Percentiles rank a stretch among this genome's conserved stretches.
Conservation (phyloP, 1,140 invertebrate species). For the Bemisia tabaci region DNA sequence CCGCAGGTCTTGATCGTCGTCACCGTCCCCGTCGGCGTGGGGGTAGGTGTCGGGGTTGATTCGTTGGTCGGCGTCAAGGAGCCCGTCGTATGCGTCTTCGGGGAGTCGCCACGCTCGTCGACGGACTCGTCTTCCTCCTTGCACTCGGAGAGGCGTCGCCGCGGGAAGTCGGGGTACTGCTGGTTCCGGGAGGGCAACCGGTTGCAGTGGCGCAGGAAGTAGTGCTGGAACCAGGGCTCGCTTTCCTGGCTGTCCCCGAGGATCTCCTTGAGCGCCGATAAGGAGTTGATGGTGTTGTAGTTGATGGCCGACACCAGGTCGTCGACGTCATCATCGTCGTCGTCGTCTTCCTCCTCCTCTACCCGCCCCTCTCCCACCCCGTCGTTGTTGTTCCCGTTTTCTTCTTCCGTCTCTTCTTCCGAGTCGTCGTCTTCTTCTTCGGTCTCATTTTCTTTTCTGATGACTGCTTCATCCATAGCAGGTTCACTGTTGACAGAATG, state of each 20-base stretch:
- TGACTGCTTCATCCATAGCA: not conserved
- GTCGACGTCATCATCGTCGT: constrained; percentile 42
- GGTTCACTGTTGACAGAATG: not conserved
- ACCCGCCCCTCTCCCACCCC: constrained; percentile 1
- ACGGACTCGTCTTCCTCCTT: constrained; percentile 66
- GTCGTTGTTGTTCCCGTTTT: not conserved
- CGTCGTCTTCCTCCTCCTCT: constrained; percentile 25
- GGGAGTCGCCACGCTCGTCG: constrained; percentile 33
- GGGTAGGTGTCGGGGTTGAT: constrained; percentile 4
- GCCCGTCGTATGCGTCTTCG: not conserved
- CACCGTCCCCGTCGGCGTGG: constrained; percentile 20
- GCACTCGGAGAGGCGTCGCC: constrained; percentile 59
- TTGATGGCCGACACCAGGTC: constrained; percentile 48
- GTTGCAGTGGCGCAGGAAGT: constrained; percentile 55
- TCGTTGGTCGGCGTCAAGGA: not conserved
- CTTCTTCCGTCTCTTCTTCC: not conserved
- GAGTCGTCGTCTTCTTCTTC: not conserved
- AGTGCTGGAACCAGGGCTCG: constrained; percentile 53
- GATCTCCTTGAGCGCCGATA: constrained; percentile 51
- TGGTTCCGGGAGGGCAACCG: constrained; percentile 38
- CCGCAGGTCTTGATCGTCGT: not conserved
- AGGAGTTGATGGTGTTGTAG: constrained; percentile 46
- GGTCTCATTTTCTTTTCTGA: not conserved
- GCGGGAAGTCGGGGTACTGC: constrained; percentile 15
- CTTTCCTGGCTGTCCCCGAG: constrained; percentile 43